Evolutionary conservation across 2,888 invertebrate species (phyloP).

Genomic region (Ophraella communa): DNA sequence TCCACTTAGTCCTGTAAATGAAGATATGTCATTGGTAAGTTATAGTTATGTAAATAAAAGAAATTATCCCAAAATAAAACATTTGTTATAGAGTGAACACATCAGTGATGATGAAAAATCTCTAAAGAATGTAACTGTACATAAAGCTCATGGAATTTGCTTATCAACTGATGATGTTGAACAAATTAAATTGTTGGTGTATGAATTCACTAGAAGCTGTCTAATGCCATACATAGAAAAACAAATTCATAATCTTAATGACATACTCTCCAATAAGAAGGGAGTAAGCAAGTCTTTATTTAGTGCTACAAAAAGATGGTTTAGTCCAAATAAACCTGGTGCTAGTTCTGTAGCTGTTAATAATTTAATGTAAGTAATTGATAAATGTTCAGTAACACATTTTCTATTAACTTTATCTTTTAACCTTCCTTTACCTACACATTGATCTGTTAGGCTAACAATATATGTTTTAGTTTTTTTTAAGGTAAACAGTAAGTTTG

Average conservation of each 20-base stretch:
- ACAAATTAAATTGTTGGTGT: slow-evolving; percentile 80
- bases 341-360: slow-evolving; percentile 73
- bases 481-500: no score
- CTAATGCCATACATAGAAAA: slow-evolving; percentile 92
- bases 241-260: slow-evolving; percentile 80
- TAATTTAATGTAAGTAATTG: slow-evolving; percentile 78
- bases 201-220: slow-evolving; percentile 86
- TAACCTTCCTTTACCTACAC: no score
- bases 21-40: slow-evolving; percentile 54
- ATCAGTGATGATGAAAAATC: slow-evolving; percentile 43
- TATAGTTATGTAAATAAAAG: neutral
- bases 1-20: slow-evolving; percentile 77
- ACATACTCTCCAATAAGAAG: slow-evolving; percentile 84
- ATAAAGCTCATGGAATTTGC: slow-evolving; percentile 74
- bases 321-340: slow-evolving; percentile 88
- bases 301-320: slow-evolving; percentile 95
- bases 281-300: slow-evolving; percentile 92
- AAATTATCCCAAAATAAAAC: neutral
- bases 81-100: slow-evolving; percentile 43
- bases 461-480: no score
- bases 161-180: slow-evolving; percentile 85
- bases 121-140: slow-evolving; percentile 33
- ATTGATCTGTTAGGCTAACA: no score
- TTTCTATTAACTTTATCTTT: neutral
- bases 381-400: neutral